Evolutionary conservation across 2,888 invertebrate genomes (phyloP), one percentile per base, ranked within the genome.

Genomic region (Drosophila barbarae): DNA sequence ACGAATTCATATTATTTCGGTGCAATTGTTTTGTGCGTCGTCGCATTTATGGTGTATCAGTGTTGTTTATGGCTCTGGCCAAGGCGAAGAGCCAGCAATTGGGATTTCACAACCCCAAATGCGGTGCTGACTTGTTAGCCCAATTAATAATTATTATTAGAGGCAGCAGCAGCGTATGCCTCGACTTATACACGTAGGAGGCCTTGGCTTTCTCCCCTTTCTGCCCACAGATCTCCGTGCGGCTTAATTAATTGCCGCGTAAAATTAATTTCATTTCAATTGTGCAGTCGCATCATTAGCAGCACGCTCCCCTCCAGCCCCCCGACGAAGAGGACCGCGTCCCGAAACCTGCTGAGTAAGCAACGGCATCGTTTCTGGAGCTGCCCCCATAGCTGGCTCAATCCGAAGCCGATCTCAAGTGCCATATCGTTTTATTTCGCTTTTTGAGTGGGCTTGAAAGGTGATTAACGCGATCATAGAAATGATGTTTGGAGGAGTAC

Each of bases 391-490:
- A 13, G 69, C 41, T 13, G 63, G 15, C 21, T 32, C 30, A 44
- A 55, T 58, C 23, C 50, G 59, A 46, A 60, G 66, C 73, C 71
- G 67, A 78, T 73, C 64, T 73, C 51, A 58, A 84, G 79, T 78
- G 84, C 76, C 84, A 82, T 73, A 79, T 78, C 71, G 63, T 70
- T 67, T 46, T 59, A 69, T 35, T 65, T 66, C 50, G 56, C 38
- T 46, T 76, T 56, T 83, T 57, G 86, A 81, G 81, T 81, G 81
- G 81, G 81, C 85, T 81, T 59, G 80, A 71, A 74, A 78, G 85
- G 86, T 87, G 87, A 86, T 87, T 87, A 87, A 86, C 84, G 76
- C 86, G 77, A 86, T 80, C 84, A 85, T 84, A 79, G 83, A 86
- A 79, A 80, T 69, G 69, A 76, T 78, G 77, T 84, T 66, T 64